Evolutionary conservation across 2,797 vertebrate genomes (phyloP), one percentile per base, ranked within the genome.

Genomic region (Sebastes minor): DNA sequence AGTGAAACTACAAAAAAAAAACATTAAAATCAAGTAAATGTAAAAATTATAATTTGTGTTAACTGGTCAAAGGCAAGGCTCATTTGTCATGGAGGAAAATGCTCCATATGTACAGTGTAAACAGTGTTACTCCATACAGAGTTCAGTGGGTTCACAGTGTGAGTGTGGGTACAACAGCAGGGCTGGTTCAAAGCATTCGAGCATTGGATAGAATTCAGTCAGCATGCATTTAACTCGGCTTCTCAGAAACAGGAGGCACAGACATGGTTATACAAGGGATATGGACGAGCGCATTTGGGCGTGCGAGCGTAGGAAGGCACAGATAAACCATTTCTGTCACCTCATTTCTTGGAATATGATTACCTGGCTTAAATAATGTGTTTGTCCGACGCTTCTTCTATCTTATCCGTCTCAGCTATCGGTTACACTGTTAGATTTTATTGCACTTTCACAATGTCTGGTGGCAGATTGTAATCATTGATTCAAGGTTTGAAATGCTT

Each of bases 311-410:
- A 68, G 73, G 69, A 85, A 82, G 63, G 65, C 38, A 53, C 75
- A 68, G 87, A 90, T 84, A 85, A 93, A 91, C 80, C 63, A 63
- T 63, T 89, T 88, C 65, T 91, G 88, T 89, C 90, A 92, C 84
- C 62, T 91, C 49, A 85, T 92, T 81, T 74, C 74, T 80, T 62
- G 52, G 55, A 81, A 63, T 84, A 70, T 86, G 81, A 93, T 91
- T 86, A 84, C 81, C 73, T 91, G 83, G 85, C 75, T 60, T 2
- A 66, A 68, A 67, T 78, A 80, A 88, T 84, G 72, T 68, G 23
- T 75, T 76, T 68, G n/a, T 23, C 57, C 63, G 13, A 2, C 2
- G 1, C 73, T 78, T 85, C 14, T 32, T 76, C 70, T 4, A 4
- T 72, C 52, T 65, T 5, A 56, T 71, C 52, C 53, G 32, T 66